Evolutionary conservation across 1,140 invertebrate species (phyloP).

Genomic region (Calliopsis andreniformis): DNA sequence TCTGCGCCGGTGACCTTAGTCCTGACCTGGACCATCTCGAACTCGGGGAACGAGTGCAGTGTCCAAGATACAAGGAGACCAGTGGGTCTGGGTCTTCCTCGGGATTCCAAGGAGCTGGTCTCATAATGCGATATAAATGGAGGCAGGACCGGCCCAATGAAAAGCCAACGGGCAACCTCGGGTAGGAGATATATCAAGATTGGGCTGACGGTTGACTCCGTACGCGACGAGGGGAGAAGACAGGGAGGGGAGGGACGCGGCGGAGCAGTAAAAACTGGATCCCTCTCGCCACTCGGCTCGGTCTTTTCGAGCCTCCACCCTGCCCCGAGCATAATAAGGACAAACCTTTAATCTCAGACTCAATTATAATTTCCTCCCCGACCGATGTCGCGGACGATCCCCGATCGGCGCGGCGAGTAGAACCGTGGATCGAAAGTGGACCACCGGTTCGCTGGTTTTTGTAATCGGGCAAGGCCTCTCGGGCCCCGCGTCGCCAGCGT

Average conservation of each 20-base stretch:
- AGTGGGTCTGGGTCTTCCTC: slow-evolving; percentile 62
- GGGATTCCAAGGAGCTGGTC: slow-evolving; percentile 68
- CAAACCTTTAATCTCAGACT: slow-evolving; percentile 77
- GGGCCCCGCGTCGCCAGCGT: not conserved
- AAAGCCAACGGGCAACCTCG: slow-evolving; percentile 71
- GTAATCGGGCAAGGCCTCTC: not conserved
- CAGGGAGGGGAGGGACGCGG: slow-evolving; percentile 39
- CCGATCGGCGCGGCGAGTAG: slow-evolving; percentile 27
- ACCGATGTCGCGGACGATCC: slow-evolving; percentile 49
- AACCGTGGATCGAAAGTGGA: slow-evolving; percentile 70
- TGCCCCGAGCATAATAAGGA: slow-evolving; percentile 74
- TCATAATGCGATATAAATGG: slow-evolving; percentile 75
- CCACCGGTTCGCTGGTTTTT: slow-evolving; percentile 69
- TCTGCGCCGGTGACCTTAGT: slow-evolving; percentile 57
- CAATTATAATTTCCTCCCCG: slow-evolving; percentile 75
- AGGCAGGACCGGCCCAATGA: slow-evolving; percentile 69
- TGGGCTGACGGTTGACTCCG: slow-evolving; percentile 75
- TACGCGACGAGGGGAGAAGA: slow-evolving; percentile 40
- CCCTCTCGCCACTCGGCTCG: slow-evolving; percentile 65
- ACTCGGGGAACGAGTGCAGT: slow-evolving; percentile 36
- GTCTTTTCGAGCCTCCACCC: slow-evolving; percentile 67
- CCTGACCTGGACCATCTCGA: slow-evolving; percentile 69
- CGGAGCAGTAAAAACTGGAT: slow-evolving; percentile 76
- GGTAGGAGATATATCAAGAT: slow-evolving; percentile 78
- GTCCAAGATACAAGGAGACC: slow-evolving; percentile 62